A percentile compares a stretch with the other conserved stretches of the same genome.
Evolutionary conservation across 2,797 vertebrate genomes (phyloP).

Genomic region (Amblyopsis hoosieri): DNA sequence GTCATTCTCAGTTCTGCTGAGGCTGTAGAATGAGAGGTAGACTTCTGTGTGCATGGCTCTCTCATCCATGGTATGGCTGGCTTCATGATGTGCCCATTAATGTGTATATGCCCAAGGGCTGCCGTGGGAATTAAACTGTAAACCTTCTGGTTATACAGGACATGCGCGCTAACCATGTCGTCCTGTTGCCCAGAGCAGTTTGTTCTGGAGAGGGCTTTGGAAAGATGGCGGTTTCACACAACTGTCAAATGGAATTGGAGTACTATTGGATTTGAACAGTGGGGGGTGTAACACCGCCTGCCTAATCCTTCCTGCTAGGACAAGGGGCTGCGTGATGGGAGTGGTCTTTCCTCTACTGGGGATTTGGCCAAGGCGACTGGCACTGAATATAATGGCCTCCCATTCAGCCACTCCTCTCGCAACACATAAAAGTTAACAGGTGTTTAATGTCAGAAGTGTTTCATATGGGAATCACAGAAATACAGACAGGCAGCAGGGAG

Average conservation of each 20-base stretch:
- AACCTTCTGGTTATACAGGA: conserved; percentile 2
- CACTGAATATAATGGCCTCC: conserved; percentile 64
- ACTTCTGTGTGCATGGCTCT: too few species aligned
- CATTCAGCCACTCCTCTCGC: conserved; percentile 70
- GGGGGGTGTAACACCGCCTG: conserved; percentile 45
- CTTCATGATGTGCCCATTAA: too few species aligned
- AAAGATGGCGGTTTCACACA: conserved; percentile 62
- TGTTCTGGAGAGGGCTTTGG: conserved; percentile 47
- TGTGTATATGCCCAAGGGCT: not conserved
- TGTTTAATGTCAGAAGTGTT: conserved; percentile 77
- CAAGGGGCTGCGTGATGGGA: conserved; percentile 54
- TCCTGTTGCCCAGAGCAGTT: conserved; percentile 12
- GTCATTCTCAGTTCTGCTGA: too few species aligned
- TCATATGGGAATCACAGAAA: conserved; percentile 60
- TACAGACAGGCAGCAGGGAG: conserved; percentile 65
- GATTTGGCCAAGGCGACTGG: conserved; percentile 61
- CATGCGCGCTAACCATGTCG: not conserved
- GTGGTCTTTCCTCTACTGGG: conserved; percentile 74
- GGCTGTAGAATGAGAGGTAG: too few species aligned
- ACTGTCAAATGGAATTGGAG: conserved; percentile 65
- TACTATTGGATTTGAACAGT: conserved; percentile 40
- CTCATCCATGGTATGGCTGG: too few species aligned
- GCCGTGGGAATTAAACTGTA: not conserved
- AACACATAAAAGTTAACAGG: conserved; percentile 79
- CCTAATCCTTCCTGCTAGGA: conserved; percentile 22